A percentile compares a stretch with the other conserved stretches of the same genome.
phyloP scores from a whole-genome alignment of 53 echinoderm and acorn worm genomes.

The Henricia sp. region DNA sequence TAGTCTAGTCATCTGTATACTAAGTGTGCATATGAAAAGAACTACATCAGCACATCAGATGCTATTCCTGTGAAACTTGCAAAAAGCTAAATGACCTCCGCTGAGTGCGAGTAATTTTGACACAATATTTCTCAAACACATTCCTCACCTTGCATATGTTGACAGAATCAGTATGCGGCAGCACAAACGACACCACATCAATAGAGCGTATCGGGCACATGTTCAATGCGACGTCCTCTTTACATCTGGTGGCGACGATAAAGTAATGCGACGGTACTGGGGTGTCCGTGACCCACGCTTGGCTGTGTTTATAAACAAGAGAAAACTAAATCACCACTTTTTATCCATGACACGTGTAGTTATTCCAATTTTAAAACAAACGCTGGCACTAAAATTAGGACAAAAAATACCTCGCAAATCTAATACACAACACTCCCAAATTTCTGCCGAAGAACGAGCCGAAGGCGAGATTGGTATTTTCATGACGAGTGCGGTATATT shows the following conservation, averaged over 20 bases:
- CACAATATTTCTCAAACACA: neutral
- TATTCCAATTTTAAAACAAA: neutral
- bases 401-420: too few relatives aligned
- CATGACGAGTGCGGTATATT: too few relatives aligned
- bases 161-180: slow-evolving; percentile 66
- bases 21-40: neutral
- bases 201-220: slow-evolving; percentile 15
- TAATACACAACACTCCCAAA: too few relatives aligned
- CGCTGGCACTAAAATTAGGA: neutral
- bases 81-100: neutral
- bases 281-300: slow-evolving; percentile 64
- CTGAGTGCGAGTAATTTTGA: neutral
- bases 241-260: slow-evolving; percentile 66
- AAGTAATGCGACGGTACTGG: slow-evolving; percentile 76
- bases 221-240: slow-evolving; percentile 9
- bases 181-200: slow-evolving; percentile 54
- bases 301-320: slow-evolving; percentile 12
- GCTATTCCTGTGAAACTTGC: neutral
- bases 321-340: too few relatives aligned
- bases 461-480: too few relatives aligned
- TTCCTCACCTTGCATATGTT: slow-evolving; percentile 60
- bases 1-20: too few relatives aligned
- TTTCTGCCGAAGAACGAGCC: too few relatives aligned
- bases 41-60: too few relatives aligned
- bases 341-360: too few relatives aligned